Evolutionary conservation across 1,140 invertebrate genomes (phyloP).

Genomic region (Leptopilina boulardi): DNA sequence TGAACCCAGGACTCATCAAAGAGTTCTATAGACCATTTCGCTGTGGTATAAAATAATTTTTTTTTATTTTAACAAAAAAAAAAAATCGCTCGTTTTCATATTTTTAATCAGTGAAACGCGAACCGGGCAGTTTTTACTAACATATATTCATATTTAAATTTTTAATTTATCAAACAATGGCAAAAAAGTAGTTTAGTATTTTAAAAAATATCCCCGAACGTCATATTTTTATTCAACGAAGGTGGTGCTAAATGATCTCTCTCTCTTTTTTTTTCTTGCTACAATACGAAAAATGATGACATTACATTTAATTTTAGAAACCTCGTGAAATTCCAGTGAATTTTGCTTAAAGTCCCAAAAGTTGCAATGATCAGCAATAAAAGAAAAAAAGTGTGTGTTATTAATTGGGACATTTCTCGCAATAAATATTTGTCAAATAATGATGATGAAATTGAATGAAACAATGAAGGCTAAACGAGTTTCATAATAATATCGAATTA

Average conservation of each 20-base stretch:
- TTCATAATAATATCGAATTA: conserved; percentile 4
- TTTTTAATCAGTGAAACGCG: conserved; percentile 49
- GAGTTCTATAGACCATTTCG: conserved; percentile 20
- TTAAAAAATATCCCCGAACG: conserved; percentile 41
- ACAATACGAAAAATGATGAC: not conserved
- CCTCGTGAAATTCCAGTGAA: not conserved
- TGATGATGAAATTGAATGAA: not conserved
- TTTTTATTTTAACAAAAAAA: conserved; percentile 46
- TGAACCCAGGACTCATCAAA: conserved; percentile 22
- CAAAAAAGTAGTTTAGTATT: conserved; percentile 5
- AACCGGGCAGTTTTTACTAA: conserved; percentile 64
- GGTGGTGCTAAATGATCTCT: conserved; percentile 60
- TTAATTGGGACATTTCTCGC: not conserved
- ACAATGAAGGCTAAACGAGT: not conserved
- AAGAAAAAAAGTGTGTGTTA: too few species aligned
- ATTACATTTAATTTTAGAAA: not conserved
- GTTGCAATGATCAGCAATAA: not conserved
- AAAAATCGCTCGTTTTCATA: conserved; percentile 52
- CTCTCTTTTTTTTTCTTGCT: too few species aligned
- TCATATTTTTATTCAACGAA: conserved; percentile 54
- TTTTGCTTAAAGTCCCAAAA: too few species aligned
- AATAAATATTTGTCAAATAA: not conserved
- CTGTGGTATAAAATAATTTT: conserved; percentile 44
- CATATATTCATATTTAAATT: conserved; percentile 37
- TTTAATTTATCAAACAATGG: not conserved